Conservation (phyloP, 2,113 vertebrate genomes). For the Puma concolor region DNA sequence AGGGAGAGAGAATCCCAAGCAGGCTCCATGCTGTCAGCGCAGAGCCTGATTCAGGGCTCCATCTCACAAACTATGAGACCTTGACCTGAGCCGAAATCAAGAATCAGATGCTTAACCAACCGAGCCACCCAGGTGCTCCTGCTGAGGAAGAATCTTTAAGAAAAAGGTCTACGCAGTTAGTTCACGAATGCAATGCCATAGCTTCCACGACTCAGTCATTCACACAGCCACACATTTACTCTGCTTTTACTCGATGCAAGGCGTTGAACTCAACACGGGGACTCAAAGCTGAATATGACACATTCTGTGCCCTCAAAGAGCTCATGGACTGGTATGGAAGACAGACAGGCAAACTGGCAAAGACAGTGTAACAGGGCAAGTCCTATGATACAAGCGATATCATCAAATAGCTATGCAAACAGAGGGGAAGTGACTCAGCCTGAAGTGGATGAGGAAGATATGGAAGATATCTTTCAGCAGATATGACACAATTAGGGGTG, state of each 20-base stretch:
- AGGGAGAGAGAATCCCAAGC: too few species aligned
- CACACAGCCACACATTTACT: not conserved
- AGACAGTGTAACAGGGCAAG: not conserved
- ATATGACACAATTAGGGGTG: rapidly evolving
- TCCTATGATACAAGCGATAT: not conserved
- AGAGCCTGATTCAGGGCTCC: too few species aligned
- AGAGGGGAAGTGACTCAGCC: not conserved
- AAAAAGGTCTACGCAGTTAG: not conserved
- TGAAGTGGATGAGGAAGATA: not conserved
- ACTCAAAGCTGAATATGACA: not conserved
- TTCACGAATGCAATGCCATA: not conserved
- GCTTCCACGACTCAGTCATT: not conserved
- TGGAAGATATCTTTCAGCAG: not conserved
- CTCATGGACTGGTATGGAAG: not conserved
- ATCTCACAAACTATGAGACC: too few species aligned
- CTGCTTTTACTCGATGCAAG: not conserved
- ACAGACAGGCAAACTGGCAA: not conserved
- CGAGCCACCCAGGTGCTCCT: too few species aligned
- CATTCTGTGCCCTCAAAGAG: not conserved
- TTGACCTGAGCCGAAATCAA: too few species aligned
- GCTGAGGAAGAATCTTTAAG: constrained; percentile 4
- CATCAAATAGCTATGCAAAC: not conserved
- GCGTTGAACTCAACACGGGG: not conserved
- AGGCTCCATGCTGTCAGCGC: too few species aligned
- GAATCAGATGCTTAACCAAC: too few species aligned